These are phyloP conservation scores for Disparrhopalites patrizii DNA, from an alignment of 2,888 invertebrate genomes.

Conservation along the genomic window DNA sequence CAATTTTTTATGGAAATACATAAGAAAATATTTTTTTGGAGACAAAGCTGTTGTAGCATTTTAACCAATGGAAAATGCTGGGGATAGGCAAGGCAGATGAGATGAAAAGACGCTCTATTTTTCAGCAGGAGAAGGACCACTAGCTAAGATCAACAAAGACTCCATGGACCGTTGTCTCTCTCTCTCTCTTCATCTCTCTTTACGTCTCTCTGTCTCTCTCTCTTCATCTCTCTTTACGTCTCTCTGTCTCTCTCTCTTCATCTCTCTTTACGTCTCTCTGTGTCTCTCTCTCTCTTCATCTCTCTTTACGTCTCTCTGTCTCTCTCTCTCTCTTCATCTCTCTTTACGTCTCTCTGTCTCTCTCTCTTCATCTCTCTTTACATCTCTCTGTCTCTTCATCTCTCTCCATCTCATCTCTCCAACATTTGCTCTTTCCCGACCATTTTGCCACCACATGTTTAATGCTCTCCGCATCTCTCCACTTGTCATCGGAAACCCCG, in stretches of 20 bases:
- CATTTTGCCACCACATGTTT: slow-evolving; percentile 27
- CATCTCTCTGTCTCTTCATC: too few relatives aligned
- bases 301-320: too few relatives aligned
- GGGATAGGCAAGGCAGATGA: neutral
- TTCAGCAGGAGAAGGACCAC: neutral
- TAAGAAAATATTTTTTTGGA: neutral
- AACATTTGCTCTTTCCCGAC: slow-evolving; percentile 24
- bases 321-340: too few relatives aligned
- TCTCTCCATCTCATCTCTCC: too few relatives aligned
- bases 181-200: neutral
- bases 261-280: slow-evolving; percentile 12
- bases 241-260: slow-evolving; percentile 10
- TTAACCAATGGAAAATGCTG: neutral
- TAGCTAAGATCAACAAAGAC: slow-evolving; percentile 7
- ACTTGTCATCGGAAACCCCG: slow-evolving; percentile 2
- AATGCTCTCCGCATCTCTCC: neutral
- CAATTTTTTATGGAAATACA: too few relatives aligned
- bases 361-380: neutral
- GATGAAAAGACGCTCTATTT: neutral
- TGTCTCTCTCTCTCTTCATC: too few relatives aligned
- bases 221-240: too few relatives aligned
- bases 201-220: too few relatives aligned
- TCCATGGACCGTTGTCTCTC: slow-evolving; percentile 9
- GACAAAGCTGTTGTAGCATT: slow-evolving; percentile 7
- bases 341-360: too few relatives aligned